Evolutionary conservation across 2,113 vertebrate species (phyloP).

Genomic region (Oreochromis tanganicae): DNA sequence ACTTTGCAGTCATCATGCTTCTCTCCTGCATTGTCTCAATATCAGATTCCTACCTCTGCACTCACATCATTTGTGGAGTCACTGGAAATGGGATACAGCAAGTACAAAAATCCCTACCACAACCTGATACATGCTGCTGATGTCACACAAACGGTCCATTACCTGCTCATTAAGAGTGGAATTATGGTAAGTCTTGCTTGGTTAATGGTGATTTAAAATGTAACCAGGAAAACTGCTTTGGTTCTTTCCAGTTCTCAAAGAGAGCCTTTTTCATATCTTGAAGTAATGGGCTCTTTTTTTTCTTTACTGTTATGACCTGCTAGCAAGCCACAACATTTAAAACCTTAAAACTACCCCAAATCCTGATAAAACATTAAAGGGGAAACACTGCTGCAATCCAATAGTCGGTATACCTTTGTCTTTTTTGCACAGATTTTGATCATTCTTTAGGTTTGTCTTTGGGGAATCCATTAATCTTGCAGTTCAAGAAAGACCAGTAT

Average conservation of each 20-base stretch:
- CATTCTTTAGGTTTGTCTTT: not conserved
- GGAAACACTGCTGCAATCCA: not conserved
- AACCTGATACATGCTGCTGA: slow-evolving; percentile 93
- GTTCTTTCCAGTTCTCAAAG: not conserved
- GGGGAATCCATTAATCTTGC: not conserved
- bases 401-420: not conserved
- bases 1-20: not conserved
- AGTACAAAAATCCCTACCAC: slow-evolving; percentile 96
- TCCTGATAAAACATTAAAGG: not conserved
- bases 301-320: not conserved
- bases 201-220: not conserved
- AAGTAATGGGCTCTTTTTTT: not conserved
- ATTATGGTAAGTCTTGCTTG: slow-evolving; percentile 76
- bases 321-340: not conserved
- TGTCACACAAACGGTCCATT: slow-evolving; percentile 94
- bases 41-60: slow-evolving; percentile 88
- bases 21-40: not conserved
- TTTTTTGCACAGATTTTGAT: not conserved
- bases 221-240: not conserved
- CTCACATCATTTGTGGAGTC: slow-evolving; percentile 92
- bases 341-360: not conserved
- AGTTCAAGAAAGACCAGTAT: not conserved
- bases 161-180: slow-evolving; percentile 89
- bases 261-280: not conserved
- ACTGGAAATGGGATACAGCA: slow-evolving; percentile 91